Evolutionary conservation across 2,797 vertebrate species (phyloP).

Genomic region (Sebastiscus albofasciatus): DNA sequence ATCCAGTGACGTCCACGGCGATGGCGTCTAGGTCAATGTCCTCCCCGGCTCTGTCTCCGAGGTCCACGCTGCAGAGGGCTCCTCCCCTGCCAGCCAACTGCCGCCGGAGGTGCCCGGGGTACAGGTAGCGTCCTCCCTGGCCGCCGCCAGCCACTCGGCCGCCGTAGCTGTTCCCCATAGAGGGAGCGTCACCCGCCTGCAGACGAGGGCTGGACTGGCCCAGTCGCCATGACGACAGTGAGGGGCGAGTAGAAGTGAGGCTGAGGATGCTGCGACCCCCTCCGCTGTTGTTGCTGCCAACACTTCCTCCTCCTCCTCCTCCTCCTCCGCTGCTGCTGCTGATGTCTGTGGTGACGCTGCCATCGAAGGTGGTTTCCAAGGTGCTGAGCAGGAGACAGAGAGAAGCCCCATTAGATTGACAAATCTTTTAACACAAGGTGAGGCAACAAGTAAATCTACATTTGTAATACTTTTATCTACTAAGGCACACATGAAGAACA

Average conservation of each 20-base stretch:
- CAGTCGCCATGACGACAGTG: constrained; percentile 93
- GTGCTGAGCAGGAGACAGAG: constrained; percentile 79
- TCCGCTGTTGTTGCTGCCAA: constrained; percentile 58
- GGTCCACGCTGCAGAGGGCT: constrained; percentile 69
- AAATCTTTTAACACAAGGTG: no score
- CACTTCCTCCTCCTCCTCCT: constrained; percentile 50
- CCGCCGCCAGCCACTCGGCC: constrained; percentile 74
- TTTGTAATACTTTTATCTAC: no score
- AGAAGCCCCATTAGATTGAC: background rate
- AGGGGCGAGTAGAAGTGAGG: constrained; percentile 90
- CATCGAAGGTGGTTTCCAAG: constrained; percentile 94
- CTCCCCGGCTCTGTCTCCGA: constrained; percentile 81
- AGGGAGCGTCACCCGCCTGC: constrained; percentile 93
- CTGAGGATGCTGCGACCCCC: constrained; percentile 91
- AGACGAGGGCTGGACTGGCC: constrained; percentile 94
- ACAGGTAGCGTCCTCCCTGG: constrained; percentile 88
- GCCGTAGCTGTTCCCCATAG: constrained; percentile 85
- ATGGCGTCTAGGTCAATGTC: constrained; percentile 88
- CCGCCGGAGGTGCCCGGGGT: constrained; percentile 87
- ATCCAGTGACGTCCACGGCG: constrained; percentile 90
- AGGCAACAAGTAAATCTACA: no score
- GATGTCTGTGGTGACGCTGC: constrained; percentile 91
- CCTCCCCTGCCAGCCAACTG: constrained; percentile 87
- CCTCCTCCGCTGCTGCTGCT: constrained; percentile 76
- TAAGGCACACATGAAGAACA: background rate